phyloP scores from a whole-genome alignment of 92 coral and sea anemone species.

The Isaurus tuberculatus region DNA sequence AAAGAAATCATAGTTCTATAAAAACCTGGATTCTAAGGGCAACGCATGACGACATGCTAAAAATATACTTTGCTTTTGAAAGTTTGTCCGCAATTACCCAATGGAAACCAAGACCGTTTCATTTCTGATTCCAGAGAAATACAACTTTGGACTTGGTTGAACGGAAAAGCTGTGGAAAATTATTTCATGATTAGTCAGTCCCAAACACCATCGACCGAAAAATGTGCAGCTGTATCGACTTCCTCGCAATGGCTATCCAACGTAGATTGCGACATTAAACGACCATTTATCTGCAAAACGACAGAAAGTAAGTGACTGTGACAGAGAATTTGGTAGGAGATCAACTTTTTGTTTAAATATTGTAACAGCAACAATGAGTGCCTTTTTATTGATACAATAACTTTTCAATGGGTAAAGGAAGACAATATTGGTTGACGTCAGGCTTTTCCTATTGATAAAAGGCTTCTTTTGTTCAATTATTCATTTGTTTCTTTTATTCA shows the following conservation, averaged over 20 bases:
- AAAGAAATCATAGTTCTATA: too few relatives aligned
- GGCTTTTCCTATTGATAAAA: too few relatives aligned
- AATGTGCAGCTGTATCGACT: conserved; percentile 4
- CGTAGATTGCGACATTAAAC: background rate
- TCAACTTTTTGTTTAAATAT: too few relatives aligned
- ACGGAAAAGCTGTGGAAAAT: conserved; percentile 3
- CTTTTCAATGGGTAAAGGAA: too few relatives aligned
- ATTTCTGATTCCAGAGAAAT: background rate
- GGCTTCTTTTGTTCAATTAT: too few relatives aligned
- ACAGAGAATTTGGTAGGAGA: too few relatives aligned
- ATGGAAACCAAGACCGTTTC: background rate
- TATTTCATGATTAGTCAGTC: background rate
- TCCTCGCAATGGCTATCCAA: background rate
- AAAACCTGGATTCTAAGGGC: background rate
- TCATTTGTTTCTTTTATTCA: too few relatives aligned
- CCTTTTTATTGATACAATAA: too few relatives aligned
- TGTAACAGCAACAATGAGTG: too few relatives aligned
- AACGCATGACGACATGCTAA: background rate
- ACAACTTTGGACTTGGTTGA: background rate
- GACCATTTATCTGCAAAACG: conserved; percentile 18
- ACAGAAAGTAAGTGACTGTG: conserved; percentile 26
- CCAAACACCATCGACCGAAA: background rate
- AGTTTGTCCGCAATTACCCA: background rate
- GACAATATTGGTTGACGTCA: too few relatives aligned
- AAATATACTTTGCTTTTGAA: background rate